Base-by-base conservation (phyloP, 2,888 invertebrate species). In the Willowsia nigromaculata region DNA sequence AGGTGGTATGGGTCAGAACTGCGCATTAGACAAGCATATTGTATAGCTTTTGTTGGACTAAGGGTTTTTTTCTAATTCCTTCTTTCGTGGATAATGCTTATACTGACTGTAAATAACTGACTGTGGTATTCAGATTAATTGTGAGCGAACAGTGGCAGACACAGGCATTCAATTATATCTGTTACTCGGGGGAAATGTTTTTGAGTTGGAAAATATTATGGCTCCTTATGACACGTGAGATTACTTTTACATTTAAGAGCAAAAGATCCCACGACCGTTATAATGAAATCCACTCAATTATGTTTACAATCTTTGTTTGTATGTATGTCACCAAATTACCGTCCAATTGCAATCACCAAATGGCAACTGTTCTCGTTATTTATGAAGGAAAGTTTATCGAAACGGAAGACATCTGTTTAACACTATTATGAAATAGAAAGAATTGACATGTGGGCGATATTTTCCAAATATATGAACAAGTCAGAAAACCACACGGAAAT, bases 391-490 rank as follows among this genome's bases (percentile, higher is more conserved):
- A 43, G 1, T 6, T 56, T 56, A 56, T 22, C 22, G 25, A 7
- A 59, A 71, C 22, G 25, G 1, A 59, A 71, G 47, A 87, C 87
- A 87, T 87, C 87, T 87, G 87, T 37, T 74, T 56, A 50, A 7
- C 27, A 74, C 30, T 43, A 74, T 74, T 25, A 27, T 74, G 74
- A 74, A 56, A 80, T 33, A 65, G 30, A 53, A 82, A 47, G 30
- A 81, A 87, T 87, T 87, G 87, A 87, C 87, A 82, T 22, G 62
- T 82, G 82, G 74, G 22, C 47, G 56, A 37, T 18, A 7, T 62
- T 13, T 59, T 37, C 37, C 27, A n/a, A 43, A 4, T 25, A 25
- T 7, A 59, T 15, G 5, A 18, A 62, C 62, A 30, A 13, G 1
- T 65, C 27, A 30, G 1, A 37, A 40, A 37, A 71, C 22, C 9